Percentiles rank a stretch among this genome's conserved stretches.
These are phyloP conservation scores for Lycia hirtaria DNA, from an alignment of 2,888 invertebrate species.

Conservation along the genomic window DNA sequence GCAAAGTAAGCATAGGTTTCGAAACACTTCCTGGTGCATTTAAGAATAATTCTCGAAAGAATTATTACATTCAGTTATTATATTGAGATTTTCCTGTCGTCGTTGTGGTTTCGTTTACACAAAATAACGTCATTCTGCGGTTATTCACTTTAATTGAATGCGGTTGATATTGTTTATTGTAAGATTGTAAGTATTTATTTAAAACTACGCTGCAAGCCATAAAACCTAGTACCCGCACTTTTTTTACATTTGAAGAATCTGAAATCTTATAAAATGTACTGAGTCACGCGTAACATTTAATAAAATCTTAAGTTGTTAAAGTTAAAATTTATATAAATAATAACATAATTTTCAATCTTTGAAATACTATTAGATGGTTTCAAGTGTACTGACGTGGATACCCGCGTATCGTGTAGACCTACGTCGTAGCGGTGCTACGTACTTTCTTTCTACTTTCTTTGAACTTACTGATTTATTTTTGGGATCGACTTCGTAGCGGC, in stretches of 20 bases:
- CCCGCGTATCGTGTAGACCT: neutral
- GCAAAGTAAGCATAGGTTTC: neutral
- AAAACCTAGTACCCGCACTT: too few species aligned
- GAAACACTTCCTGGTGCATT: slow-evolving; percentile 5
- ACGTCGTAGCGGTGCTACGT: neutral
- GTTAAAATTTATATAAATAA: too few species aligned
- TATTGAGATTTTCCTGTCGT: slow-evolving; percentile 7
- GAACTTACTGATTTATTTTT: neutral
- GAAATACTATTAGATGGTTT: too few species aligned
- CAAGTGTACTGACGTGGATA: too few species aligned
- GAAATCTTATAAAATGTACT: too few species aligned
- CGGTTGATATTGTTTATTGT: too few species aligned
- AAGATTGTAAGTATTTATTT: neutral
- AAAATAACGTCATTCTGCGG: neutral
- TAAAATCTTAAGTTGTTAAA: too few species aligned
- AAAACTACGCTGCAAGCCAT: too few species aligned
- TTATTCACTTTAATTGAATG: neutral
- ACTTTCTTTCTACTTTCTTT: neutral
- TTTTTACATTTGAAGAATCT: too few species aligned
- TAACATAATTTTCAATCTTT: too few species aligned
- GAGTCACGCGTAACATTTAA: too few species aligned
- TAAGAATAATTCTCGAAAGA: slow-evolving; percentile 9
- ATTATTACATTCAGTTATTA: neutral
- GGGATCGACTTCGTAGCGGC: neutral
- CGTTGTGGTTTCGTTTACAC: neutral